Evolutionary conservation across 2,888 invertebrate genomes (phyloP).

Genomic region (Eristalinus sepulchralis): DNA sequence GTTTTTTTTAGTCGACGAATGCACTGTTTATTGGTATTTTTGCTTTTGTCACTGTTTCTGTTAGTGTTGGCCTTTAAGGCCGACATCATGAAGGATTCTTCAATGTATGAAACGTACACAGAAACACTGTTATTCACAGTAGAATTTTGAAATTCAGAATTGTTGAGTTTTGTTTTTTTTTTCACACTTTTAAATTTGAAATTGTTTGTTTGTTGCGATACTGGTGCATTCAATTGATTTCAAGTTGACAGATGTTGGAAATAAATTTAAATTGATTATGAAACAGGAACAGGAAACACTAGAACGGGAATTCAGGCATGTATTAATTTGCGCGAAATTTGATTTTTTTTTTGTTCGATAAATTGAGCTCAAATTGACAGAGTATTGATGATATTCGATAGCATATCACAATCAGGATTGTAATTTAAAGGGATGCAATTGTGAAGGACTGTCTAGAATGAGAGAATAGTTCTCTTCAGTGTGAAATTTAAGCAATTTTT

Average conservation of each 20-base stretch:
- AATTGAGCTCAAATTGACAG: not conserved
- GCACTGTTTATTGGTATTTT: not conserved
- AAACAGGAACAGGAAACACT: not conserved
- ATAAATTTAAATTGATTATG: not conserved
- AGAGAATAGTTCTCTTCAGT: too few species aligned
- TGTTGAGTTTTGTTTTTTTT: not conserved
- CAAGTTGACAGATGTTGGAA: not conserved
- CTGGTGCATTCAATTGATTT: not conserved
- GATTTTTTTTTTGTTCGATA: not conserved
- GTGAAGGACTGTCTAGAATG: not conserved
- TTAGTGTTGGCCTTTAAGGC: conserved; percentile 77
- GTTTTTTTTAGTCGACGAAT: not conserved
- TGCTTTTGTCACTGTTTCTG: conserved; percentile 35
- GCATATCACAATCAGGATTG: not conserved
- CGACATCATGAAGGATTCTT: conserved; percentile 74
- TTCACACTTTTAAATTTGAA: not conserved
- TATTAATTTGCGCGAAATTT: not conserved
- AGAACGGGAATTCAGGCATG: not conserved
- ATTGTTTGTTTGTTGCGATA: not conserved
- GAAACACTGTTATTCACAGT: conserved; percentile 33
- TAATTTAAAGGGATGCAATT: not conserved
- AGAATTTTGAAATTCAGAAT: not conserved
- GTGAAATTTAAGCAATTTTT: too few species aligned
- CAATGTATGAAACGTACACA: conserved; percentile 47
- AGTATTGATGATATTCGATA: not conserved